A percentile compares a stretch with the other conserved stretches of the same genome.
Evolutionary conservation across 2,888 invertebrate genomes (phyloP).

Genomic region (Cheilosia variabilis): DNA sequence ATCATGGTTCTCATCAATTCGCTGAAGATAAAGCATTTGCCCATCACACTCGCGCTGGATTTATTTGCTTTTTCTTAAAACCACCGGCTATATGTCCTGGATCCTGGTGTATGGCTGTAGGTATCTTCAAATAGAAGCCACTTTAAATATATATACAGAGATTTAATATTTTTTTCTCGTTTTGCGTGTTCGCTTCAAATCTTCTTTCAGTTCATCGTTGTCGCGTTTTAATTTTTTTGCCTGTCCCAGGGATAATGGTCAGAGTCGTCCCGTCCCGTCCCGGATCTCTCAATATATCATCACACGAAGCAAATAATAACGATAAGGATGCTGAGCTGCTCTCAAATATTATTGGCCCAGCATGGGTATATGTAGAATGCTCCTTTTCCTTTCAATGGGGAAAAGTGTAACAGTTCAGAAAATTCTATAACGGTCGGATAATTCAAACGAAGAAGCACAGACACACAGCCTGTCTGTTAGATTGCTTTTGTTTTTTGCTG

Average conservation of each 20-base stretch:
- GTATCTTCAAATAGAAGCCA: constrained; percentile 67
- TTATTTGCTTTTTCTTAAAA: constrained; percentile 74
- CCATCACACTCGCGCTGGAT: constrained; percentile 62
- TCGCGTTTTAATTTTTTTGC: constrained; percentile 27
- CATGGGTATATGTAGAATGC: not conserved
- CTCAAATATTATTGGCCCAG: constrained; percentile 43
- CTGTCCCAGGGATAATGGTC: constrained; percentile 56
- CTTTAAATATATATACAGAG: constrained; percentile 42
- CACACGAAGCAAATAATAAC: constrained; percentile 71
- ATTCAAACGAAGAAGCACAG: constrained; percentile 45
- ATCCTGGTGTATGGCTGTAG: not conserved
- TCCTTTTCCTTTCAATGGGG: constrained; percentile 41
- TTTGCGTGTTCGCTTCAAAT: constrained; percentile 56
- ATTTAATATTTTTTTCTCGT: constrained; percentile 63
- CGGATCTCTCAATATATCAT: constrained; percentile 70
- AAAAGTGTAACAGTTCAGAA: constrained; percentile 70
- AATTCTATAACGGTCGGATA: constrained; percentile 68
- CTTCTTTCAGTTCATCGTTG: constrained; percentile 48
- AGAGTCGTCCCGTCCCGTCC: constrained; percentile 48
- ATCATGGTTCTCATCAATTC: constrained; percentile 67
- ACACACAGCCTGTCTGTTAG: constrained; percentile 8
- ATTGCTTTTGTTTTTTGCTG: constrained; percentile 24
- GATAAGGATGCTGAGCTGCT: constrained; percentile 56
- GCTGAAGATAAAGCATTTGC: constrained; percentile 70
- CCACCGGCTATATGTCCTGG: constrained; percentile 13